Conservation (phyloP, 2,797 vertebrate species). For the Liasis olivaceus region DNA sequence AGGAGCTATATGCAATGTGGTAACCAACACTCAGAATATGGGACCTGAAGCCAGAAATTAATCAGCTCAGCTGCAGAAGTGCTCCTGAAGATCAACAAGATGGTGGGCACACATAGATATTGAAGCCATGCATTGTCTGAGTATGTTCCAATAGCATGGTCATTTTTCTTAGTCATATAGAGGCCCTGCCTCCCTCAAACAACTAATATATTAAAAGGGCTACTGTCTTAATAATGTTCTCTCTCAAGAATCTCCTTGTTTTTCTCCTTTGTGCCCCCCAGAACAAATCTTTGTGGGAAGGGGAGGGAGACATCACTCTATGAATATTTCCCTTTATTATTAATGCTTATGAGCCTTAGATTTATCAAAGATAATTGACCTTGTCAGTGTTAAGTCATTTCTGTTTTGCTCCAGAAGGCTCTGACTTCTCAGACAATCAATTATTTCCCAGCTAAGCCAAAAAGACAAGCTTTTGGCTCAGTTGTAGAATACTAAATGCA, state of each 20-base stretch:
- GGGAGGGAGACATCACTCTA: not conserved
- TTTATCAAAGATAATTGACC: slow-evolving; percentile 47
- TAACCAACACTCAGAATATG: not conserved
- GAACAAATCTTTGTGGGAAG: not conserved
- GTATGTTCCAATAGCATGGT: not conserved
- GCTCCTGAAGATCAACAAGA: not conserved
- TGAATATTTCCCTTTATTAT: slow-evolving; percentile 21
- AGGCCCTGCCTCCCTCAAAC: not conserved
- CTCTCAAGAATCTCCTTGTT: not conserved
- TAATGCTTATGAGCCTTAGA: slow-evolving; percentile 28
- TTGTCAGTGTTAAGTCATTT: slow-evolving; percentile 34
- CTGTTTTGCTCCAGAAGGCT: slow-evolving; percentile 10
- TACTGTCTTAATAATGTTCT: not conserved
- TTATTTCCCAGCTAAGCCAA: slow-evolving; percentile 26
- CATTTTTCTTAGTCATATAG: not conserved
- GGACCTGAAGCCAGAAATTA: not conserved
- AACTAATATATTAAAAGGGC: not conserved
- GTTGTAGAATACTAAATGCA: slow-evolving; percentile 27
- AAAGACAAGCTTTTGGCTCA: slow-evolving; percentile 46
- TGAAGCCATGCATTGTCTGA: not conserved
- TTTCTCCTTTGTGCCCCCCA: not conserved
- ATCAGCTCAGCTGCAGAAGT: not conserved
- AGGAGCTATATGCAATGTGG: not conserved
- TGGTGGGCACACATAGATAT: not conserved
- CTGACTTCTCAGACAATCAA: slow-evolving; percentile 23